phyloP scores from a whole-genome alignment of 2,888 invertebrate genomes.

The Tinea trinotella region DNA sequence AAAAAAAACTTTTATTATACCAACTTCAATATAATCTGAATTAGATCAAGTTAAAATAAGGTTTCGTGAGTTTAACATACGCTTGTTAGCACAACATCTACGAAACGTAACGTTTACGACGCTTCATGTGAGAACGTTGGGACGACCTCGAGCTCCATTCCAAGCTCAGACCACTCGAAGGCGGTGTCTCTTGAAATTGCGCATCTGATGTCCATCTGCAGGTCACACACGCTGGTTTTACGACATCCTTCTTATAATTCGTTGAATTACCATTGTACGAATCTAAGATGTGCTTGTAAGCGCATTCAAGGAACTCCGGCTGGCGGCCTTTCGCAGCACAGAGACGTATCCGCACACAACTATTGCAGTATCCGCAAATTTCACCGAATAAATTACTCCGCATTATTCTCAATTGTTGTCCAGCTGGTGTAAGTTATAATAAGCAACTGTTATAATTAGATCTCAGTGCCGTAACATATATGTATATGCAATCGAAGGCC shows the following conservation, averaged over 20 bases:
- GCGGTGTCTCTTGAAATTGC: slow-evolving; percentile 63
- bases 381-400: slow-evolving; percentile 43
- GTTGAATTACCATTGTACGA: slow-evolving; percentile 42
- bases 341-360: slow-evolving; percentile 57
- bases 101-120: slow-evolving; percentile 48
- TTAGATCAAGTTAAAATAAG: too few relatives aligned
- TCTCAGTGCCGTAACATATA: not conserved
- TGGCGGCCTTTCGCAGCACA: slow-evolving; percentile 53
- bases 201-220: slow-evolving; percentile 66
- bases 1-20: too few relatives aligned
- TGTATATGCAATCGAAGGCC: too few relatives aligned
- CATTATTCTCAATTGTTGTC: not conserved
- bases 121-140: slow-evolving; percentile 42
- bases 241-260: slow-evolving; percentile 36
- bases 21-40: too few relatives aligned
- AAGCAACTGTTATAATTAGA: not conserved
- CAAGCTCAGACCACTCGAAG: slow-evolving; percentile 55
- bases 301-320: slow-evolving; percentile 58
- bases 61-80: too few relatives aligned
- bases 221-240: slow-evolving; percentile 50
- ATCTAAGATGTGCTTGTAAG: slow-evolving; percentile 65
- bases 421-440: not conserved
- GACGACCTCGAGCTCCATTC: slow-evolving; percentile 62
- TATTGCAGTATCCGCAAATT: slow-evolving; percentile 61
- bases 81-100: too few relatives aligned